These are phyloP conservation scores for Holothuria glaberrima DNA, from an alignment of 35 echinoderm and acorn worm species.

Conservation along the genomic window DNA sequence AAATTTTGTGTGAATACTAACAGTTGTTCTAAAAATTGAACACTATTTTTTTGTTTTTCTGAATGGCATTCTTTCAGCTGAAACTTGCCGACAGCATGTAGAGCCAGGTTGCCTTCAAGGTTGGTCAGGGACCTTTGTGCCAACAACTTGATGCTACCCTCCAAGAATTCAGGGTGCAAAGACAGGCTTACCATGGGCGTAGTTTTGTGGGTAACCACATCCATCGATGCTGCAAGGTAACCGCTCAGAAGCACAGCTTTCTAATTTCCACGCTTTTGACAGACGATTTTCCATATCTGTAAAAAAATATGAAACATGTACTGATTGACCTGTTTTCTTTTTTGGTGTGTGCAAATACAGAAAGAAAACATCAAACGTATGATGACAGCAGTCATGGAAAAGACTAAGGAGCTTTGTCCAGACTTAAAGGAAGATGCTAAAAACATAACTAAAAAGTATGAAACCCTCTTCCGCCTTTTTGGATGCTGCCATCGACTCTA, in stretches of 20 bases:
- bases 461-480: constrained; percentile 19
- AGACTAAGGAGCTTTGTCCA: neutral
- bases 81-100: constrained; percentile 4
- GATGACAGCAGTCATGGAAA: neutral
- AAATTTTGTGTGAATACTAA: neutral
- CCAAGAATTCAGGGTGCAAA: constrained; percentile 34
- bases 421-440: neutral
- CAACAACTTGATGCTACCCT: constrained; percentile 29
- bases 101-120: neutral
- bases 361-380: constrained; percentile 14
- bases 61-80: neutral
- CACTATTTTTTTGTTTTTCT: neutral
- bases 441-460: neutral
- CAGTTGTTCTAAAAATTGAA: neutral
- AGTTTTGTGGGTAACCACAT: constrained; percentile 81
- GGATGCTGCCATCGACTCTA: neutral
- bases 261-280: neutral
- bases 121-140: constrained; percentile 24
- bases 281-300: neutral
- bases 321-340: constrained; percentile 1
- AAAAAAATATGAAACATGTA: neutral
- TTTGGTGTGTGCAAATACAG: neutral
- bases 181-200: constrained; percentile 73
- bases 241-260: neutral
- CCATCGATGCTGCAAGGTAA: constrained; percentile 69